Evolutionary conservation across 2,797 vertebrate genomes (phyloP).

Genomic region (Mormyrus proboscirostris): DNA sequence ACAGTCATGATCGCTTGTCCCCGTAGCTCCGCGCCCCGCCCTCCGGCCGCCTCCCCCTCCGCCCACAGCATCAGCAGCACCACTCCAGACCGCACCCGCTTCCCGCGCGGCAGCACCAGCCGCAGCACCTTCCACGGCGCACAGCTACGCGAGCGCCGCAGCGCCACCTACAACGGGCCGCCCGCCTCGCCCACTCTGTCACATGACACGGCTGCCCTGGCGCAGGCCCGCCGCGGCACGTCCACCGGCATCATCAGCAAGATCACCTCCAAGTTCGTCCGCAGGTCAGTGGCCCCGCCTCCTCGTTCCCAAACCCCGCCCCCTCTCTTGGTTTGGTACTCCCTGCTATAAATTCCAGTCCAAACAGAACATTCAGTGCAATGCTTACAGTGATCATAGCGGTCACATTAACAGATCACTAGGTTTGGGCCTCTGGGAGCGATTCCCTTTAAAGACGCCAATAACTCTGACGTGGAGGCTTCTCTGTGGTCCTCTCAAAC

Average conservation of each 20-base stretch:
- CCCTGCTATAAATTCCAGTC: not conserved
- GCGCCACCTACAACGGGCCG: conserved; percentile 89
- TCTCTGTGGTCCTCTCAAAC: not conserved
- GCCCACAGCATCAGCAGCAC: conserved; percentile 89
- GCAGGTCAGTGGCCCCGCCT: conserved; percentile 72
- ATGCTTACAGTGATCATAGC: not conserved
- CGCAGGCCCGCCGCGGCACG: conserved; percentile 81
- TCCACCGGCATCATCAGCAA: conserved; percentile 96
- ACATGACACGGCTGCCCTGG: conserved; percentile 82
- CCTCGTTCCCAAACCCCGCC: not conserved
- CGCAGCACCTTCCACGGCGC: conserved; percentile 96
- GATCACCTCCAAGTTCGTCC: conserved; percentile 94
- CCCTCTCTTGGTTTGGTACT: not conserved
- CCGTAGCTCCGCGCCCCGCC: conserved; percentile 67
- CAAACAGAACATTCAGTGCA: not conserved
- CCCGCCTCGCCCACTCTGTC: conserved; percentile 85
- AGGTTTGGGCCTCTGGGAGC: not conserved
- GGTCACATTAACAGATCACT: not conserved
- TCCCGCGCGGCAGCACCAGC: conserved; percentile 91
- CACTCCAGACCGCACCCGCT: conserved; percentile 90
- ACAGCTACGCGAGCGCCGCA: conserved; percentile 90
- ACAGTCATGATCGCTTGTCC: not conserved
- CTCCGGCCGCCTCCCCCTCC: conserved; percentile 85
- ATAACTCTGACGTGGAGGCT: not conserved
- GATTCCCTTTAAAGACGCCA: not conserved